A percentile compares a stretch with the other conserved stretches of the same genome.
These are phyloP conservation scores for Sinocyclocheilus grahami DNA, from an alignment of 2,113 vertebrate genomes.

Conservation along the genomic window DNA sequence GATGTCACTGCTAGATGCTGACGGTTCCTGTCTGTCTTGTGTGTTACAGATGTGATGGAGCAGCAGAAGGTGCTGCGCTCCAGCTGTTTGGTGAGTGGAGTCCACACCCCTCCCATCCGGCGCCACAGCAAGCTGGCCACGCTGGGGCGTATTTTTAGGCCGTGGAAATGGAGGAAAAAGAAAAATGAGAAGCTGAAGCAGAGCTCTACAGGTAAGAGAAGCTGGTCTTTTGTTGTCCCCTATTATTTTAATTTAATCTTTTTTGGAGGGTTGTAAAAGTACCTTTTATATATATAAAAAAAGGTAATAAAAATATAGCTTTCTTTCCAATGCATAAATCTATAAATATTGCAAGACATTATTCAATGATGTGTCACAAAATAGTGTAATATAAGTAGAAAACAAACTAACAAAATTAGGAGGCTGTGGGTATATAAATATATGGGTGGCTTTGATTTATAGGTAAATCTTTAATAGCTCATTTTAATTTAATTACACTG, in stretches of 20 bases:
- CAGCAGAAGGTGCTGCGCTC: slow-evolving; percentile 84
- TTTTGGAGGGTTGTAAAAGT: neutral
- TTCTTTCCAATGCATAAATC: neutral
- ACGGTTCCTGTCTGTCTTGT: slow-evolving; percentile 2
- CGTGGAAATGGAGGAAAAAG: slow-evolving; percentile 99
- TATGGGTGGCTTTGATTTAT: neutral
- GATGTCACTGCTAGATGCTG: neutral
- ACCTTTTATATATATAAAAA: neutral
- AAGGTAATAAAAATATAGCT: neutral
- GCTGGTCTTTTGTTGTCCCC: neutral
- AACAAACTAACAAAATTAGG: neutral
- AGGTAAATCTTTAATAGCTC: neutral
- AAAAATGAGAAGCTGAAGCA: slow-evolving; percentile 96
- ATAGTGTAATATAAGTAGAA: neutral
- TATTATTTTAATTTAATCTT: neutral
- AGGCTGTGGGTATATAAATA: neutral
- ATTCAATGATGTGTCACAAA: neutral
- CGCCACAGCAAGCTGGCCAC: slow-evolving; percentile 96
- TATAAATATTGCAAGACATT: neutral
- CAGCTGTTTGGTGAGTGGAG: slow-evolving; percentile 89
- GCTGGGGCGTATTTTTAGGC: slow-evolving; percentile 95
- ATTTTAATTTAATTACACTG: neutral
- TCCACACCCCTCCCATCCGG: slow-evolving; percentile 90
- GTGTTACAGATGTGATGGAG: slow-evolving; percentile 84
- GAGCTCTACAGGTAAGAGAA: slow-evolving; percentile 86